Evolutionary conservation across 2,113 vertebrate genomes (phyloP).

Genomic region (Leucopternis melanops): DNA sequence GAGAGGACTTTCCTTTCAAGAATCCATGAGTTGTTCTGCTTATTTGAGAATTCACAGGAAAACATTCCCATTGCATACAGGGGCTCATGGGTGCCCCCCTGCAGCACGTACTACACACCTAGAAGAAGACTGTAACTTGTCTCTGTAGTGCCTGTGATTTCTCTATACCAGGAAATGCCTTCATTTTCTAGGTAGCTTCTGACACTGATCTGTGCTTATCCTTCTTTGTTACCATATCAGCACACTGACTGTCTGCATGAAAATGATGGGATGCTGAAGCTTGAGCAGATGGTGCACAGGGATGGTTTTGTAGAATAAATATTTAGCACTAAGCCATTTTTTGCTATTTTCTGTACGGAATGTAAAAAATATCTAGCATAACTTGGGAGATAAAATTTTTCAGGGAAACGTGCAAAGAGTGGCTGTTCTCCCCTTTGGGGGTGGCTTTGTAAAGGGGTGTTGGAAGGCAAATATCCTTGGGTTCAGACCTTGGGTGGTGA

Average conservation of each 20-base stretch:
- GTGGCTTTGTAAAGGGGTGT: neutral
- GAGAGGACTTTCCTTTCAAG: neutral
- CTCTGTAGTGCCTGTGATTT: neutral
- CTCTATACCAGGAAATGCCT: neutral
- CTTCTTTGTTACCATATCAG: neutral
- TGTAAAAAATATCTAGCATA: neutral
- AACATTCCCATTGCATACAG: accelerated
- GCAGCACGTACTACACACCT: neutral
- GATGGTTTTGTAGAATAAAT: constrained; percentile 36
- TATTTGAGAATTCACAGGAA: neutral
- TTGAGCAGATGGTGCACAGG: constrained; percentile 35
- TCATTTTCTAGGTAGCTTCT: neutral
- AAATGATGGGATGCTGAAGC: neutral
- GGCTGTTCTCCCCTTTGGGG: neutral
- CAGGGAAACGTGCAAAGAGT: neutral
- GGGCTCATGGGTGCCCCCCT: neutral
- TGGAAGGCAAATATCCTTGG: neutral
- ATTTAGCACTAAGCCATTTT: constrained; percentile 14
- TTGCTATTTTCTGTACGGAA: neutral
- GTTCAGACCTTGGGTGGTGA: neutral
- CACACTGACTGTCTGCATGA: neutral
- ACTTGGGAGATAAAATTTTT: neutral
- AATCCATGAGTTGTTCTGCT: neutral
- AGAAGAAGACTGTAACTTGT: neutral
- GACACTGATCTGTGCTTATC: neutral